Conservation (phyloP, 2,888 invertebrate species). For the Lasius fuliginosus region DNA sequence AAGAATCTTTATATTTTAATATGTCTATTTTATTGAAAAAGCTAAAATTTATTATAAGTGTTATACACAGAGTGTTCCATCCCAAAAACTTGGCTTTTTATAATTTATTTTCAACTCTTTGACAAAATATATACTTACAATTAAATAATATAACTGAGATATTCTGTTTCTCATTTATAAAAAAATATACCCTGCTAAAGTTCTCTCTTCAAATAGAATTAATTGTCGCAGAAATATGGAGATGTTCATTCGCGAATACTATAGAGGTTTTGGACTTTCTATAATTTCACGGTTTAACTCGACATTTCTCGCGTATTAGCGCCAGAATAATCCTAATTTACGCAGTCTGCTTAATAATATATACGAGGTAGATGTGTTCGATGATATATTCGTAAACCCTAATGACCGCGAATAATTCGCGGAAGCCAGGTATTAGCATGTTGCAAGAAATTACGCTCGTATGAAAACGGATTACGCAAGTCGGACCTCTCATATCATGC, state of each 20-base stretch:
- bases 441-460: neutral
- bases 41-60: neutral
- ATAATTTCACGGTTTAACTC: neutral
- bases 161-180: neutral
- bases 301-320: neutral
- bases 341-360: neutral
- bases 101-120: neutral
- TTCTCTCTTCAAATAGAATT: neutral
- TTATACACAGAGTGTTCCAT: neutral
- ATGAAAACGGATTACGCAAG: neutral
- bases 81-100: neutral
- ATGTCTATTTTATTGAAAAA: neutral
- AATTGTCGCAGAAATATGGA: neutral
- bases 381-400: neutral
- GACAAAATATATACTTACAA: neutral
- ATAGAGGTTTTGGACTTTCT: neutral
- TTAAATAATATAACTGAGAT: neutral
- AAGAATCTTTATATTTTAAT: constrained; percentile 1
- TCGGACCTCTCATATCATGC: neutral
- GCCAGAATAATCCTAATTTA: neutral
- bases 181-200: neutral
- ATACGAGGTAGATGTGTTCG: neutral
- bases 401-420: neutral
- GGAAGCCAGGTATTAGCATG: neutral
- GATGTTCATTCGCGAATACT: neutral